Conservation (phyloP, 2,113 vertebrate species). For the Alexandromys fortis region DNA sequence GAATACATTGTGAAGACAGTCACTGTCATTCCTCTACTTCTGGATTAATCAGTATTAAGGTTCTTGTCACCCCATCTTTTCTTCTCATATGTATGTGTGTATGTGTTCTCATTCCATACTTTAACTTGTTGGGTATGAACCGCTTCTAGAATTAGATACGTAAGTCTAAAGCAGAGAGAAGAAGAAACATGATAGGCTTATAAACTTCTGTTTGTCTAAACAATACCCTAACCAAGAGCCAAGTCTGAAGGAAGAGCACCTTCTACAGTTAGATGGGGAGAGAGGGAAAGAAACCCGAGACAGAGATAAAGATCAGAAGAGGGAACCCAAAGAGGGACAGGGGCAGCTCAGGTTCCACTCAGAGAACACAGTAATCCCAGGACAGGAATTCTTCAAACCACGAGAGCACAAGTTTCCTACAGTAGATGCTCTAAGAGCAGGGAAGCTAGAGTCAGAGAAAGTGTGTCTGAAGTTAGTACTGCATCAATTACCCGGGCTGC, state of each 20-base stretch:
- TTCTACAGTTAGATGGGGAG: background rate
- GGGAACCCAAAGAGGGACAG: background rate
- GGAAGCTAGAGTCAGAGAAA: background rate
- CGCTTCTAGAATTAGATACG: constrained; percentile 15
- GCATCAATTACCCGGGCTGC: background rate
- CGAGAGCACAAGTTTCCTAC: background rate
- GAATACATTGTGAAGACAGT: background rate
- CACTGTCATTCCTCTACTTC: background rate
- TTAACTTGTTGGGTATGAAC: background rate
- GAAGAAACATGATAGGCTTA: background rate
- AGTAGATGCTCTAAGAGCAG: background rate
- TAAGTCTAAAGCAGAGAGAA: background rate
- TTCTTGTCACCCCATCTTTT: background rate
- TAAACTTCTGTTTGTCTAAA: background rate
- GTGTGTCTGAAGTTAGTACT: background rate
- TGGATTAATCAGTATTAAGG: background rate
- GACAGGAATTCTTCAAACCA: background rate
- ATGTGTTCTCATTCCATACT: constrained; percentile 2
- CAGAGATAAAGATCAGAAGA: background rate
- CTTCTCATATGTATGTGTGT: background rate
- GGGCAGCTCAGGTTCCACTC: background rate
- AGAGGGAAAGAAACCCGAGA: background rate
- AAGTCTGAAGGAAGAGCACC: background rate
- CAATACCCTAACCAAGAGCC: background rate
- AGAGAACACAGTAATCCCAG: background rate